Base-by-base conservation (phyloP, 1,140 invertebrate genomes). In the Drosophila triauraria region DNA sequence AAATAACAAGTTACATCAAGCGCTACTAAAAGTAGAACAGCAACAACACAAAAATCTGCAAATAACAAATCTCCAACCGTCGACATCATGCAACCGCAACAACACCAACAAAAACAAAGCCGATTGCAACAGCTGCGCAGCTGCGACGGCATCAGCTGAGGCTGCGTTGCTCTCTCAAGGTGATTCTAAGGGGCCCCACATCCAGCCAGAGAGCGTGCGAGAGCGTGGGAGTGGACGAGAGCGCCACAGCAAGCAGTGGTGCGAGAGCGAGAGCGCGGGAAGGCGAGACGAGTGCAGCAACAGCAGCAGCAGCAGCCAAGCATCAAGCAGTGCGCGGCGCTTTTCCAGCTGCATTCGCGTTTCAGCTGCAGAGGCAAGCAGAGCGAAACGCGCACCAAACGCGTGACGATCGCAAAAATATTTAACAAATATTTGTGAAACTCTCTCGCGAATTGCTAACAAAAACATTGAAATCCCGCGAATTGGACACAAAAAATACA, bases 321-420 rank as follows among this genome's bases (percentile, higher is more conserved):
- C 59, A 62, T 13, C 4, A 20, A 46, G 51, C 27, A 44, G 63
- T 67, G 59, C 12, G 23, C 38, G 6, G 12, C 23, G 38, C 35
- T 47, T 23, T 38, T 27, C 8, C 75, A 72, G 63, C 56, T 90
- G 85, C 85, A 88, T 71, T 88, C 85, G 81, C 80, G 74, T 90
- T 80, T 75, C 69, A 77, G 93, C 93, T 72, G 64, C 64, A 50
- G 20, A 53, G 30, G 32, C 57, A 59, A 74, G 47, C 43, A 27
- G 47, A 69, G 54, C 44, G 38, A 47, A 67, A 64, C 58, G 62
- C 42, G 59, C 46, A 75, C 62, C 38, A 57, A 64, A 32, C 17
- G 51, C 67, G 27, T 27, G 38, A 59, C 32, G 75, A 71, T 56
- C 50, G 47, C 38, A 30, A 61, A 44, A 47, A 17, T 38, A 35